A percentile compares a stretch with the other conserved stretches of the same genome.
Evolutionary conservation across 2,797 vertebrate genomes (phyloP).

Genomic region (Cacajao melanocephalus): DNA sequence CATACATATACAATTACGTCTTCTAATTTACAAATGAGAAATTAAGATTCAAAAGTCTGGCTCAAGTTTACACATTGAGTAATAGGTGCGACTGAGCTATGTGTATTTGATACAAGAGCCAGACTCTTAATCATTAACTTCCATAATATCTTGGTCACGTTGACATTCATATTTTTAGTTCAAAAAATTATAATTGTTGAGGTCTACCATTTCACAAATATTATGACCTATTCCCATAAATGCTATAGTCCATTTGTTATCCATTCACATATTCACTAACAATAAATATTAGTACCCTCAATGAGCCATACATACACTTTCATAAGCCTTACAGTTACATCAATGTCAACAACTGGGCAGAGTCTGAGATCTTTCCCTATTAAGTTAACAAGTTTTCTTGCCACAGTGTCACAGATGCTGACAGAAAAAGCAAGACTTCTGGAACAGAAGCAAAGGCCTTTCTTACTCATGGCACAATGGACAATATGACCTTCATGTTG

Average conservation of each 20-base stretch:
- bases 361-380: neutral
- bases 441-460: neutral
- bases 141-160: neutral
- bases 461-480: neutral
- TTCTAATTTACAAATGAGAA: neutral
- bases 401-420: neutral
- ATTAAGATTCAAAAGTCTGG: neutral
- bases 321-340: neutral
- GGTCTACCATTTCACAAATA: neutral
- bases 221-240: neutral
- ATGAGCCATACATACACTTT: neutral
- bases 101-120: neutral
- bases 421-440: neutral
- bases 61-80: neutral
- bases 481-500: too few species aligned
- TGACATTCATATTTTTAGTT: neutral
- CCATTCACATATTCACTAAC: neutral
- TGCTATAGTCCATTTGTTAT: neutral
- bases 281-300: neutral
- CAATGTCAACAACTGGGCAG: neutral
- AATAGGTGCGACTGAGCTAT: neutral
- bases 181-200: neutral
- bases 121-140: neutral
- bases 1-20: neutral
- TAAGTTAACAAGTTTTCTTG: neutral